Base-by-base conservation (phyloP, 2,888 invertebrate genomes). In the Netelia virgata region DNA sequence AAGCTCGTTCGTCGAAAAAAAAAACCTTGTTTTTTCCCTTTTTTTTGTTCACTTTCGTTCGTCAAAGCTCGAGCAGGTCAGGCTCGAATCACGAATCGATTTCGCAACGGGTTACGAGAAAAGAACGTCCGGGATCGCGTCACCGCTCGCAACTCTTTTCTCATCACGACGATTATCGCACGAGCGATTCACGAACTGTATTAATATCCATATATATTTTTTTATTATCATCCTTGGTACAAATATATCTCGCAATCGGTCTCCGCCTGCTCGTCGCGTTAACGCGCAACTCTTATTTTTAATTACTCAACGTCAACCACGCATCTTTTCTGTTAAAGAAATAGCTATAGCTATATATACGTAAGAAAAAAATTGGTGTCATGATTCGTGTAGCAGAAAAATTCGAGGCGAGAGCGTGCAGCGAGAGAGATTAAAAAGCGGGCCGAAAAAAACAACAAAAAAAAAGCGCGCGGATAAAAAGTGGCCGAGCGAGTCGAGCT, bases 391-490 rank as follows among this genome's bases (percentile, higher is more conserved):
- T 14, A 3, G 53, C 6, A 6, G 20, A 84, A 20, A 75, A 76
- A 53, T 57, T 50, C 50, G 36, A 47, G 28, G 82, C 64, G 78
- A 82, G 70, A 82, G 82, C 61, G 64, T 59, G 36, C 77, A 23
- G n/a, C 64, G 53, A 43, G 63, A 47, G 41, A 55, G 78, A 82
- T 84, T 78, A 64, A 78, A 63, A 59, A 28, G 43, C 61, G 72
- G n/a, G 72, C n/a, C 10, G n/a, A 63, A 47, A 66, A 80, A 69
- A 80, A 23, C n/a, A 63, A 50, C 61, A 73, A 59, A 63, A 36
- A 47, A 73, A 68, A 73, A 78, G 64, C 73, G 36, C 36, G 36
- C 64, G 81, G 36, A 59, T 69, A 81, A 74, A 85, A 79, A 85
- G 82, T 68, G 82, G 74, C 59, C 41, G 78, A 69, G 59, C 64